phyloP scores from a whole-genome alignment of 2,113 vertebrate genomes.

The Columbina picui region DNA sequence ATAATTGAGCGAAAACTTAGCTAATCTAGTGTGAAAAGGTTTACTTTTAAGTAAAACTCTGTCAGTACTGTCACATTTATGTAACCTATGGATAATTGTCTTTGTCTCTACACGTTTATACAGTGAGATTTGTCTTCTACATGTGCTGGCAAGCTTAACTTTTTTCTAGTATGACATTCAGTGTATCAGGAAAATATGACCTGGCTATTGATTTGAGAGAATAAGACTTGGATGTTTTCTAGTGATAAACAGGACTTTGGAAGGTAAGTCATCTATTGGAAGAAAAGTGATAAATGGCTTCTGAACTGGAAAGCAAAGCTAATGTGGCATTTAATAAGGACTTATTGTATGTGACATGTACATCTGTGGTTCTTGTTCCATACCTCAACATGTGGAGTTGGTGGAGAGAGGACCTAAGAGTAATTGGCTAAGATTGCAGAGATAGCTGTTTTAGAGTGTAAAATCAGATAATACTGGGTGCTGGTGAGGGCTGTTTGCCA shows the following conservation, averaged over 20 bases:
- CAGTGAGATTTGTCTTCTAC: not conserved
- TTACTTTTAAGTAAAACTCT: not conserved
- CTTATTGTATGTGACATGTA: fast-evolving
- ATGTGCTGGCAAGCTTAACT: not conserved
- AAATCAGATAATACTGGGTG: not conserved
- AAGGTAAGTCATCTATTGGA: not conserved
- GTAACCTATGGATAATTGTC: not conserved
- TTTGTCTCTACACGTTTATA: not conserved
- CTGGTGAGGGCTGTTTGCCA: not conserved
- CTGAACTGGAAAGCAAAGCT: not conserved
- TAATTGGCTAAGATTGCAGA: too few relatives aligned
- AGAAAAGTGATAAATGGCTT: not conserved
- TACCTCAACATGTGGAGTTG: not conserved
- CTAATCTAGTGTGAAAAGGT: not conserved
- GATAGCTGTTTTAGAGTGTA: not conserved
- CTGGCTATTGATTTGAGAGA: not conserved
- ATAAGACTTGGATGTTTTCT: not conserved
- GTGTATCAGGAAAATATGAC: not conserved
- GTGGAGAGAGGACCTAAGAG: not conserved
- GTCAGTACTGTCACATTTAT: not conserved
- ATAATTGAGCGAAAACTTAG: not conserved
- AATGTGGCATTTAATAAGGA: not conserved
- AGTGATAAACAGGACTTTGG: not conserved
- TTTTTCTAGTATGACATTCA: not conserved
- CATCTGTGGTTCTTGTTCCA: fast-evolving